Evolutionary conservation across 2,888 invertebrate species (phyloP), one percentile per base, ranked within the genome.

Genomic region (Dromius quadrimaculatus): DNA sequence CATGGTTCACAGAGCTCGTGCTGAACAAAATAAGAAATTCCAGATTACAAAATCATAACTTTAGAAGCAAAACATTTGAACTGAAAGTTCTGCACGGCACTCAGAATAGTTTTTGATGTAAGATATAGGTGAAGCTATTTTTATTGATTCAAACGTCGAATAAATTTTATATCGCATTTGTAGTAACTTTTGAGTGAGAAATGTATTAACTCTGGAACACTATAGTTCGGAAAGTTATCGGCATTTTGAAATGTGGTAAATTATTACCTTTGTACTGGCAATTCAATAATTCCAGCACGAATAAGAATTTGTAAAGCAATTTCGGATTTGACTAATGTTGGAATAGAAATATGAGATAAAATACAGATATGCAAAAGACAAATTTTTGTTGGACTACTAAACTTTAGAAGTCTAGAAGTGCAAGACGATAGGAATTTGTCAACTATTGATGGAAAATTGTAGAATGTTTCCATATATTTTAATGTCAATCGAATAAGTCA

Each of bases 101-200:
- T 41, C 11, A 2, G 41, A 2, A n/a, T 11, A 41, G 15, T 11
- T 41, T 41, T 41, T 17, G 6, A 15, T n/a, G n/a, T n/a, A n/a
- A n/a, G n/a, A 15, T 15, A 15, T 41, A 41, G 17, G 15, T 41
- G 3, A 4, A 11, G 15, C 8, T 5, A 15, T 41, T 41, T 41
- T 11, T 41, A 41, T 41, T 41, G 41, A 41, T 41, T 41, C 41
- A 15, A 41, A 41, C 41, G 41, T 11, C 41, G 5, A 41, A 41
- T 41, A 38, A n/a, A 38, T 38, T 38, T 6, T 13, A 1, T 38
- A 38, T 38, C 8, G 38, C 6, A 38, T 13, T 5, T 5, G 28
- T 28, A 8, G 8, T 5, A 28, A 28, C 8, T n/a, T n/a, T n/a
- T n/a, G n/a, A n/a, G n/a, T 28, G 28, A 28, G 28, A 28, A 8